A percentile compares a stretch with the other conserved stretches of the same genome.
phyloP scores from a whole-genome alignment of 2,113 vertebrate species.

The Trogon surrucura region DNA sequence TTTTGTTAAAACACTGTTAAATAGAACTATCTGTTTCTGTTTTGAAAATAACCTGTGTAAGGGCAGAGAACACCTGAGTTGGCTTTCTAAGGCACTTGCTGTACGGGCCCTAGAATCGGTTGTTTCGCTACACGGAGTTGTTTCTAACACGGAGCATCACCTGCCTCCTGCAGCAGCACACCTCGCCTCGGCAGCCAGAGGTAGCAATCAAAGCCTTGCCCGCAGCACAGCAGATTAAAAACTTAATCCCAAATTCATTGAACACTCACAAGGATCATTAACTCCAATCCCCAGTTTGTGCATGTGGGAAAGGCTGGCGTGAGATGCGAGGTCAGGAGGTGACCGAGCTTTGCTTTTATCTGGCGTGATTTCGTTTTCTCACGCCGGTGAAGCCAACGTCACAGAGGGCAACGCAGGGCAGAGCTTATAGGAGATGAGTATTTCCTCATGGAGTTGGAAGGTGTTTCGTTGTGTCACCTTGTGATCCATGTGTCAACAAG shows the following conservation, averaged over 20 bases:
- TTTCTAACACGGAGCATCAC: background rate
- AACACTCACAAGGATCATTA: background rate
- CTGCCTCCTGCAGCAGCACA: background rate
- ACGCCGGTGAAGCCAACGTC: accelerated
- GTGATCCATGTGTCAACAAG: background rate
- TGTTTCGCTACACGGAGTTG: background rate
- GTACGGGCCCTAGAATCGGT: accelerated
- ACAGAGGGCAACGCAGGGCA: background rate
- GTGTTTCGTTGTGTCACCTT: background rate
- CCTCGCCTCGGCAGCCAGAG: accelerated
- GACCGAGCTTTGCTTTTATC: background rate
- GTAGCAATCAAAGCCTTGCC: background rate
- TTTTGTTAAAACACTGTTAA: background rate
- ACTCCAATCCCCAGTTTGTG: background rate
- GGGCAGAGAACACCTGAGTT: background rate
- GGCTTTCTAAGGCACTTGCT: background rate
- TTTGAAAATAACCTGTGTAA: background rate
- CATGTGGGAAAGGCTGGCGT: background rate
- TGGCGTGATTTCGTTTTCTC: accelerated
- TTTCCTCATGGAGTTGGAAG: background rate
- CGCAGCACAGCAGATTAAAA: background rate
- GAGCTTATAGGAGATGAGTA: background rate
- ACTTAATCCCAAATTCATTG: background rate
- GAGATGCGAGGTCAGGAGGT: background rate
- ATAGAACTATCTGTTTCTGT: background rate